Evolutionary conservation across 2,797 vertebrate genomes (phyloP).

Genomic region (Pachyuromys duprasi): DNA sequence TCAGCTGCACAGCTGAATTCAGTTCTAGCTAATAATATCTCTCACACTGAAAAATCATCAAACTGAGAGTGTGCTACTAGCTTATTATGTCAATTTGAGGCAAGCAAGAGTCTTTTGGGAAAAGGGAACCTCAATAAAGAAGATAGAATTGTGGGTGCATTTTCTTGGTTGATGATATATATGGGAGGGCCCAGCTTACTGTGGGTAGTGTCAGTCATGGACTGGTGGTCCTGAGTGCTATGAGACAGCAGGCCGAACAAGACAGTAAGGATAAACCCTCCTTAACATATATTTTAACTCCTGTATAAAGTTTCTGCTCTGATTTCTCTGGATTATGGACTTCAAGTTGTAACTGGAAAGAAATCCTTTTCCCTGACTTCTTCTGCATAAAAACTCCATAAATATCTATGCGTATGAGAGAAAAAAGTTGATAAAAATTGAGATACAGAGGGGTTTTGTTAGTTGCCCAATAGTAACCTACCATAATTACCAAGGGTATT

Average conservation of each 20-base stretch:
- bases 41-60: not conserved
- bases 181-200: not conserved
- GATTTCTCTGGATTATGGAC: no score
- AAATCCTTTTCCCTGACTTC: not conserved
- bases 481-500: not conserved
- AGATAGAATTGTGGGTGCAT: not conserved
- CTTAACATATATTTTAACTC: not conserved
- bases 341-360: not conserved
- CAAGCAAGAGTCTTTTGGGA: not conserved
- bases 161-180: not conserved
- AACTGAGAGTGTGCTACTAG: no score
- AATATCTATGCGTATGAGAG: not conserved
- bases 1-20: not conserved
- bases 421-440: not conserved
- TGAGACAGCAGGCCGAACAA: not conserved
- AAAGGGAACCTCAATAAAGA: not conserved
- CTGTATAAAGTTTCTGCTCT: not conserved
- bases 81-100: not conserved
- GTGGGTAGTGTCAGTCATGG: not conserved
- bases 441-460: not conserved
- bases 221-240: not conserved
- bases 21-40: not conserved
- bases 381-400: not conserved
- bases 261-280: not conserved
- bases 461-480: not conserved